These are phyloP conservation scores for Notiomystis cincta DNA, from an alignment of 2,113 vertebrate species.

Conservation along the genomic window DNA sequence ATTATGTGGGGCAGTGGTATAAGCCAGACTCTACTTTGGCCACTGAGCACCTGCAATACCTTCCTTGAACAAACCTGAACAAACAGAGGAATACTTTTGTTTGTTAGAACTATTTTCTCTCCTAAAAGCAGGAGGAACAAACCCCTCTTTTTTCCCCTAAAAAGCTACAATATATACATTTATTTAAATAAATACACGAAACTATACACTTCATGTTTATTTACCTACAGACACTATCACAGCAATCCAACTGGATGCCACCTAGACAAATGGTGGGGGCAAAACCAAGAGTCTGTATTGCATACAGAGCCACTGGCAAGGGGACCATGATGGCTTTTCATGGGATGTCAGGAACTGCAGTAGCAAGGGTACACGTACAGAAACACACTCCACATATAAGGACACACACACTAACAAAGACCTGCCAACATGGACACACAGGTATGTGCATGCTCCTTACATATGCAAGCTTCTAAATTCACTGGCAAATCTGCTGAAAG, in stretches of 20 bases:
- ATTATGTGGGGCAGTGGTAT: fast-evolving
- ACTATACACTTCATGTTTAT: neutral
- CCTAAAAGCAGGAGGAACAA: neutral
- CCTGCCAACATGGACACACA: fast-evolving
- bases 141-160: no score
- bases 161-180: neutral
- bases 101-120: neutral
- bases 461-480: fast-evolving
- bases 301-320: no score
- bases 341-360: neutral
- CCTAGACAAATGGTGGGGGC: neutral
- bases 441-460: fast-evolving
- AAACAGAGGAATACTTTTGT: neutral
- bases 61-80: neutral
- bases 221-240: neutral
- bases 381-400: neutral
- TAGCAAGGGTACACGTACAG: neutral
- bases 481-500: fast-evolving
- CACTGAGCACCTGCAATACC: neutral
- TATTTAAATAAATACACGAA: neutral
- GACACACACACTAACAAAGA: neutral
- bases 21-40: neutral
- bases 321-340: neutral
- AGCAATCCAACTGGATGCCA: neutral
- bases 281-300: fast-evolving